Base-by-base conservation (phyloP, 2,113 vertebrate species). In the Gavialis gangeticus region DNA sequence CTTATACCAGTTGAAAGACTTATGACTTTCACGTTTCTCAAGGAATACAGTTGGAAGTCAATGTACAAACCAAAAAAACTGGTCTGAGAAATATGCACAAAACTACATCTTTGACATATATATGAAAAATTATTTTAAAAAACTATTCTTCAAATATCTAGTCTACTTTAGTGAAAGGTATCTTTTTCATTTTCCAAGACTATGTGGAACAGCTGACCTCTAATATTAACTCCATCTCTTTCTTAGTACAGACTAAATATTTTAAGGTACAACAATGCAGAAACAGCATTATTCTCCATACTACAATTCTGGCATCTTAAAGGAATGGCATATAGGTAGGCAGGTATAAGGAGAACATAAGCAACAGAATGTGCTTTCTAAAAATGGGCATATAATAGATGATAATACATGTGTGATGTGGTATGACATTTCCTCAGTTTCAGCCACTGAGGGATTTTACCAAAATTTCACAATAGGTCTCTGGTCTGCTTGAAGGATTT, bases 81-180 rank as follows among this genome's bases (percentile, higher is more conserved):
- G 2, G 59, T 22, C 27, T 71, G 34, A 75, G 46, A 88, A 89
- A 76, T 0, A 58, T 28, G 6, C 22, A 4, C 2, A 16, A 75
- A 69, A 19, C 7, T 1, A 30, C 25, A 2, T 67, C 13, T 2
- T 1, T 0, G 19, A 57, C 5, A 85, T 11, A 37, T 0, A 56
- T 46, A 46, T 46, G 46, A 46, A 46, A 46, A 46, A 46, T 46
- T 46, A 6, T 46, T 46, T 46, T 9, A 46, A 46, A 46, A 46
- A 9, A 46, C 46, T 46, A 46, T 46, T 46, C 46, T 9, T 46
- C 46, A 46, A 7, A 46, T 46, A 46, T 71, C 69, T 13, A 25
- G 8, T 54, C 46, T 54, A 25, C 3, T 60, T 69, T 54, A 55
- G 27, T 25, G 6, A 19, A 93, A 13, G 4, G 67, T 17, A 1